Conservation (phyloP, 2,113 vertebrate genomes). For the Aptenodytes forsteri region DNA sequence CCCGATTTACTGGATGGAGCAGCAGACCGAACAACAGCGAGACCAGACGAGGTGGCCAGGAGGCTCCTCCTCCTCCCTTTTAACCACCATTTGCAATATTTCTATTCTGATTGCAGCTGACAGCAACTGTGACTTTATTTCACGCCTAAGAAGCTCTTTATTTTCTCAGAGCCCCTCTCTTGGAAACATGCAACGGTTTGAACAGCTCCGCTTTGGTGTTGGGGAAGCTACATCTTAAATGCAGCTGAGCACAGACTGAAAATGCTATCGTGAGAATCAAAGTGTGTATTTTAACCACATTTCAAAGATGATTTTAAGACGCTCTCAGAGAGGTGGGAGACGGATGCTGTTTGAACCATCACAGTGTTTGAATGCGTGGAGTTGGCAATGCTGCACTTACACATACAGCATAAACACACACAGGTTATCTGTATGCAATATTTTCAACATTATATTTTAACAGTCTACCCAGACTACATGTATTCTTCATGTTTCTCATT, state of each 20-base stretch:
- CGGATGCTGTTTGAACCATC: neutral
- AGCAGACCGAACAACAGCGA: rapidly evolving
- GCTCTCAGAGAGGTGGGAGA: neutral
- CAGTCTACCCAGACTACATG: rapidly evolving
- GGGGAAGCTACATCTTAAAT: neutral
- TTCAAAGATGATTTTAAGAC: neutral
- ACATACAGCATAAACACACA: neutral
- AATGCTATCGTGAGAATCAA: neutral
- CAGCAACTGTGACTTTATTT: neutral
- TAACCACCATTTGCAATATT: neutral
- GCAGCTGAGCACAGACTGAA: neutral
- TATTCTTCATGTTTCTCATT: neutral
- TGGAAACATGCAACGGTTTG: neutral
- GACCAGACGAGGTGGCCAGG: neutral
- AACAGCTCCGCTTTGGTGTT: neutral
- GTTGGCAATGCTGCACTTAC: neutral
- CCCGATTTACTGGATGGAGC: neutral
- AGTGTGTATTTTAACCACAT: neutral
- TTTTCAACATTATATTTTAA: neutral
- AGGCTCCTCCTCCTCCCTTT: neutral
- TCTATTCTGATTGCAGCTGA: neutral
- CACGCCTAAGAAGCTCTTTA: neutral
- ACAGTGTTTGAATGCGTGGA: neutral
- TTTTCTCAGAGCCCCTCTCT: neutral
- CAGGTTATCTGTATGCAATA: rapidly evolving